phyloP scores from a whole-genome alignment of 2,888 invertebrate genomes.

The Nephrotoma flavescens region DNA sequence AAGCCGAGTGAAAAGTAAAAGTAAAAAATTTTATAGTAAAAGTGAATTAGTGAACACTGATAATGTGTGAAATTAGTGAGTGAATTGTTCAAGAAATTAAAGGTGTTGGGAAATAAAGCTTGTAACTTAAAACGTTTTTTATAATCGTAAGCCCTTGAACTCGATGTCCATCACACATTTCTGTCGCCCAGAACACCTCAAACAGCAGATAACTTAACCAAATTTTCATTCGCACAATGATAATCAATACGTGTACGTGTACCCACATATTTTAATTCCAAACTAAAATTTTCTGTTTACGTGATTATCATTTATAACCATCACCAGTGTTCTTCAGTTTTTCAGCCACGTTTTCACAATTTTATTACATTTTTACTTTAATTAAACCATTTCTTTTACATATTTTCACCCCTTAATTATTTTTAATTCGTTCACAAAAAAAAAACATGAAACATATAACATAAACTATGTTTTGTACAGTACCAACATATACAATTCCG shows the following conservation, averaged over 20 bases:
- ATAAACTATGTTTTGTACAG: not conserved
- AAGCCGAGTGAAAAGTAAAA: too few relatives aligned
- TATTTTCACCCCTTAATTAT: not conserved
- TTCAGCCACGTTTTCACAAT: not conserved
- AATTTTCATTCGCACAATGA: not conserved
- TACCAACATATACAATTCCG: not conserved
- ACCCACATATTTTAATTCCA: not conserved
- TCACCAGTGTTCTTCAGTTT: not conserved
- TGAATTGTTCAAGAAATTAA: too few relatives aligned
- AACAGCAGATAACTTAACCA: too few relatives aligned
- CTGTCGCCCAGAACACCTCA: too few relatives aligned
- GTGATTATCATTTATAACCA: not conserved
- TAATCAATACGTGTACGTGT: not conserved
- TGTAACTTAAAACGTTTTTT: too few relatives aligned
- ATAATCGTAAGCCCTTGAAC: too few relatives aligned
- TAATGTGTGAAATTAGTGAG: too few relatives aligned
- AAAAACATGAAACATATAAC: not conserved
- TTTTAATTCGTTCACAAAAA: not conserved
- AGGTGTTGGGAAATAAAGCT: too few relatives aligned
- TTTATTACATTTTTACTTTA: not conserved
- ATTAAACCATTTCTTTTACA: not conserved
- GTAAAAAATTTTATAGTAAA: too few relatives aligned
- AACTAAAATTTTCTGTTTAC: not conserved
- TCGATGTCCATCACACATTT: too few relatives aligned
- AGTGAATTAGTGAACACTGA: too few relatives aligned